phyloP scores from a whole-genome alignment of 2,888 invertebrate genomes.

The Acleris cristana region DNA sequence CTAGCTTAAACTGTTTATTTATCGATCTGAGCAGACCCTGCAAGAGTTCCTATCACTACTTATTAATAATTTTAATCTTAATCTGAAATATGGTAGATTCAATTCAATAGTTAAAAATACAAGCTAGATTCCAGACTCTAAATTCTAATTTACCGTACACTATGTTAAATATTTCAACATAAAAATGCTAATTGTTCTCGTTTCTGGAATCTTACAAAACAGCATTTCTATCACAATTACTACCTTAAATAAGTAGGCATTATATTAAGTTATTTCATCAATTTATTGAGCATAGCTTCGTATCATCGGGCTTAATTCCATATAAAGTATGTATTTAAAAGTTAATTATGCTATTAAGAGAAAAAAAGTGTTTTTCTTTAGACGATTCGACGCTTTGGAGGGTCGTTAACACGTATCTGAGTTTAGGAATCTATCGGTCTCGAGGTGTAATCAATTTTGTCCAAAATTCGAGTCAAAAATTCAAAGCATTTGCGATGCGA shows the following conservation, averaged over 20 bases:
- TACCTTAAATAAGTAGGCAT: constrained; percentile 23
- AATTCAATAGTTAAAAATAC: too few relatives aligned
- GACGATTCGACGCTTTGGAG: constrained; percentile 62
- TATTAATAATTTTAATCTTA: too few relatives aligned
- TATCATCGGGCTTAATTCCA: constrained; percentile 12
- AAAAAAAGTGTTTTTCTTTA: constrained; percentile 65
- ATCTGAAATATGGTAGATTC: too few relatives aligned
- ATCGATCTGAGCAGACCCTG: too few relatives aligned
- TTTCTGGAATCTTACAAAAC: constrained; percentile 24
- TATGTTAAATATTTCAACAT: constrained; percentile 10
- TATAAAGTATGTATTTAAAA: constrained; percentile 29
- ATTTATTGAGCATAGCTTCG: constrained; percentile 23
- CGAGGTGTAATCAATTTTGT: constrained; percentile 70
- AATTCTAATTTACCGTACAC: constrained; percentile 7
- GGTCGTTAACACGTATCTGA: constrained; percentile 72
- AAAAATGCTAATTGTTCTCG: constrained; percentile 31
- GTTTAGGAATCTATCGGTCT: constrained; percentile 69
- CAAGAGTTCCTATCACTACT: too few relatives aligned
- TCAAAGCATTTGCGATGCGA: constrained; percentile 64
- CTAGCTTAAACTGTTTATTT: too few relatives aligned
- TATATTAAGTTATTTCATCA: constrained; percentile 29
- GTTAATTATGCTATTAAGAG: constrained; percentile 72
- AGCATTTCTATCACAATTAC: constrained; percentile 31
- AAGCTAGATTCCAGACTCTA: background rate
- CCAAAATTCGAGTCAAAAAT: constrained; percentile 66